Conservation (phyloP, 2,113 vertebrate species). For the Eurystomus gularis region DNA sequence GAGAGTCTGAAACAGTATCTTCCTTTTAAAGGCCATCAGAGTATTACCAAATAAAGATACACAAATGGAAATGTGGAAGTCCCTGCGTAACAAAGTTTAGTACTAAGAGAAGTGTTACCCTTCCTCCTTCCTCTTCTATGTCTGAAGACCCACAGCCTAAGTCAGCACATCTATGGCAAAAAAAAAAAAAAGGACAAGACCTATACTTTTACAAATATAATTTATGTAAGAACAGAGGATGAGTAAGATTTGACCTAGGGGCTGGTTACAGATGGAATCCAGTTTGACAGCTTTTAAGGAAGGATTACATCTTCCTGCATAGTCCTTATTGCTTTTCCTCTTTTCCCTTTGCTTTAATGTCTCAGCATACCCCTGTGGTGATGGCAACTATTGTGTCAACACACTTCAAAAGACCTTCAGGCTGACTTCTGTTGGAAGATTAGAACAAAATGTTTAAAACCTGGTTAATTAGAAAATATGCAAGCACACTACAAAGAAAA, state of each 20-base stretch:
- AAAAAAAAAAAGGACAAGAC: too few relatives aligned
- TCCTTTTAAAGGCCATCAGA: not conserved
- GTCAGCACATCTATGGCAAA: rapidly evolving
- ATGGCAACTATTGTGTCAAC: not conserved
- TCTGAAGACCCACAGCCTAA: not conserved
- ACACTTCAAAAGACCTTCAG: not conserved
- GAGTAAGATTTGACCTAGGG: not conserved
- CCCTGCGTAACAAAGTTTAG: not conserved
- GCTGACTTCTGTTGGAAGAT: not conserved
- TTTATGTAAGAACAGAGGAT: not conserved
- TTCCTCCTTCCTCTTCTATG: not conserved
- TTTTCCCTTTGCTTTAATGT: not conserved
- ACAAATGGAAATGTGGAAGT: not conserved
- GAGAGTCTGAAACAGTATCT: not conserved
- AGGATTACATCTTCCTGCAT: not conserved
- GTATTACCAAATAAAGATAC: not conserved
- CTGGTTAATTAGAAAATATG: not conserved
- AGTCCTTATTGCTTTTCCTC: not conserved
- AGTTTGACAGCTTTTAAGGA: not conserved
- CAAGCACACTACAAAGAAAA: not conserved
- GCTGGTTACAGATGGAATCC: not conserved
- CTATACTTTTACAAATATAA: not conserved
- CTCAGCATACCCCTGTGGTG: not conserved
- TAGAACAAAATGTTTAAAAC: not conserved
- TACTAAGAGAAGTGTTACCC: not conserved